Evolutionary conservation across 1,140 invertebrate species (phyloP).

Genomic region (Diprion similis): DNA sequence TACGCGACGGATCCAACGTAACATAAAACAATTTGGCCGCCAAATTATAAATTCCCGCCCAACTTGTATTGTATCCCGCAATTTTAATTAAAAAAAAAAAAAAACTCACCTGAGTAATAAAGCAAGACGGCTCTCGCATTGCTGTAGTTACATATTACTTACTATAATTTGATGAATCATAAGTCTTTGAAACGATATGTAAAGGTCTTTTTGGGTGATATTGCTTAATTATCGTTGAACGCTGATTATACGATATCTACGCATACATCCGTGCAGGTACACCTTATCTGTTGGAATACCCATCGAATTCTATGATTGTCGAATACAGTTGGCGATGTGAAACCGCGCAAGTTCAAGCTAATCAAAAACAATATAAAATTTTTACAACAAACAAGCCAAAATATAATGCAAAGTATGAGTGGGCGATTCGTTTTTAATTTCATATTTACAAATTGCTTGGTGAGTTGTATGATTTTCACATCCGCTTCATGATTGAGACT

Average conservation of each 20-base stretch:
- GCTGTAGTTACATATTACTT: constrained; percentile 4
- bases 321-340: too few species aligned
- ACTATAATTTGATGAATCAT: background rate
- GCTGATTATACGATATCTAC: background rate
- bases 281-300: too few species aligned
- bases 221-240: background rate
- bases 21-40: constrained; percentile 46
- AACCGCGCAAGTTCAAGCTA: too few species aligned
- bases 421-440: too few species aligned
- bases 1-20: constrained; percentile 72
- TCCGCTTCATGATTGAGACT: too few species aligned
- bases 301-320: too few species aligned
- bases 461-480: too few species aligned
- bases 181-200: background rate
- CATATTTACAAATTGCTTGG: too few species aligned
- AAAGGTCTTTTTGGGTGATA: background rate
- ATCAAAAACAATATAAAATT: too few species aligned
- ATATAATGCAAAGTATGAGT: too few species aligned
- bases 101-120: constrained; percentile 32
- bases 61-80: constrained; percentile 38
- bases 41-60: constrained; percentile 35
- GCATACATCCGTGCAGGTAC: background rate
- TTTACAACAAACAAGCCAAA: too few species aligned
- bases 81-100: constrained; percentile 39
- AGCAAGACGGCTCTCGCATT: constrained; percentile 31